A percentile compares a stretch with the other conserved stretches of the same genome.
Conservation (phyloP, 1,140 invertebrate genomes). For the Streblospio benedicti region DNA sequence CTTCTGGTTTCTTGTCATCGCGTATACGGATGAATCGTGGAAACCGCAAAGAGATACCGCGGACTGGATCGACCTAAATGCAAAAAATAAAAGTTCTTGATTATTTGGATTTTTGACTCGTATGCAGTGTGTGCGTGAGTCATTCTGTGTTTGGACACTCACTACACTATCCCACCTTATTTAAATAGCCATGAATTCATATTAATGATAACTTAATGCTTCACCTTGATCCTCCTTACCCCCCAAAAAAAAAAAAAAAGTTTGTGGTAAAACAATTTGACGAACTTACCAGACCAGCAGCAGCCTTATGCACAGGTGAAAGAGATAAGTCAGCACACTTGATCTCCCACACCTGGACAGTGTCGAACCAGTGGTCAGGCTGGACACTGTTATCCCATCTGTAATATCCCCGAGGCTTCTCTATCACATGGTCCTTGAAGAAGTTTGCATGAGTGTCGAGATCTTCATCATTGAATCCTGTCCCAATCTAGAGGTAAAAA, state of each 20-base stretch:
- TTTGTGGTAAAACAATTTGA: too few relatives aligned
- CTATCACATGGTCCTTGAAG: conserved; percentile 68
- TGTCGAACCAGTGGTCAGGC: conserved; percentile 93
- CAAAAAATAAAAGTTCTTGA: conserved; percentile 16
- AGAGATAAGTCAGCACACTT: conserved; percentile 97
- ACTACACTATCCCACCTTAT: too few relatives aligned
- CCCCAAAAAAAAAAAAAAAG: too few relatives aligned
- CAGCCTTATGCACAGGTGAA: conserved; percentile 88
- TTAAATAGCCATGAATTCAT: too few relatives aligned
- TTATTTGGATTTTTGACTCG: too few relatives aligned
- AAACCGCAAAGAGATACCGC: conserved; percentile 92
- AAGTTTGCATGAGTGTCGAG: conserved; percentile 65
- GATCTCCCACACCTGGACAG: conserved; percentile 91
- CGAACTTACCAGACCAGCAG: conserved; percentile 70
- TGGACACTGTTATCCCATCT: conserved; percentile 59
- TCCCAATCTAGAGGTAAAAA: conserved; percentile 71
- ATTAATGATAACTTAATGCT: too few relatives aligned
- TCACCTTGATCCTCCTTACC: too few relatives aligned
- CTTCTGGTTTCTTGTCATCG: conserved; percentile 86
- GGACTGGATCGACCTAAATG: conserved; percentile 70
- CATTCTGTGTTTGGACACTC: too few relatives aligned
- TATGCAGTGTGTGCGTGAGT: too few relatives aligned
- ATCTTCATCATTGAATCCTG: conserved; percentile 91
- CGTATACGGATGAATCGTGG: conserved; percentile 85
- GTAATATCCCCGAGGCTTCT: conserved; percentile 75